phyloP scores from a whole-genome alignment of 2,797 vertebrate genomes.

The Phrynocephalus vlangalii region DNA sequence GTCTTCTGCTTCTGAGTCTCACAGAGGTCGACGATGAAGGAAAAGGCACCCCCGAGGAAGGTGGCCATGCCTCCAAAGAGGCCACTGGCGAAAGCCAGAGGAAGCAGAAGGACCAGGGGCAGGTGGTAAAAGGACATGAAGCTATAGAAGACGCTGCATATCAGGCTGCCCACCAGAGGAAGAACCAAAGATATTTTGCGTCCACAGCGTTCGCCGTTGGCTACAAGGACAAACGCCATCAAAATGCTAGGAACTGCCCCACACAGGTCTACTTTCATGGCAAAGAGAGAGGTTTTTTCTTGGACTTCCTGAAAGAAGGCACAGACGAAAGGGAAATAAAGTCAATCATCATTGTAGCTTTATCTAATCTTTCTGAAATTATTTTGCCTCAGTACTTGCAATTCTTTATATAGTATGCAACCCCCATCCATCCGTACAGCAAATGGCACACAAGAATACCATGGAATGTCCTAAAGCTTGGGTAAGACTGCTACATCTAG shows the following conservation, averaged over 20 bases:
- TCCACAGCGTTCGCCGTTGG: constrained; percentile 89
- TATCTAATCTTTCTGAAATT: neutral
- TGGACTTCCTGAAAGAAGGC: constrained; percentile 88
- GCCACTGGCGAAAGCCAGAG: constrained; percentile 80
- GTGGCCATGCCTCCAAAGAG: constrained; percentile 89
- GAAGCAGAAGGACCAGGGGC: constrained; percentile 85
- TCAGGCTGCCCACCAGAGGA: constrained; percentile 83
- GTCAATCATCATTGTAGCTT: neutral
- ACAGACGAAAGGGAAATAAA: neutral
- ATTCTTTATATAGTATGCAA: neutral
- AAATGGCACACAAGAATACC: neutral
- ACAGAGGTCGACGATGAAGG: constrained; percentile 90
- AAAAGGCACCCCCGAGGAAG: constrained; percentile 90
- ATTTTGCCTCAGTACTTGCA: neutral
- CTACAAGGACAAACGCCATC: constrained; percentile 88
- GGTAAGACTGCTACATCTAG: neutral
- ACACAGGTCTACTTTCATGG: constrained; percentile 85
- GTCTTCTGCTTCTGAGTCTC: constrained; percentile 86
- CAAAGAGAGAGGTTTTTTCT: constrained; percentile 87
- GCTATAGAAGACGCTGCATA: constrained; percentile 78
- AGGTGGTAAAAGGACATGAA: constrained; percentile 85
- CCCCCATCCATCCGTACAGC: too few relatives aligned
- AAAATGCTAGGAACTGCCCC: constrained; percentile 86
- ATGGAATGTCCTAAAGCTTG: neutral
- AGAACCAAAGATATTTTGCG: constrained; percentile 89